phyloP scores from a whole-genome alignment of 2,888 invertebrate genomes.

The Elaeidobius kamerunicus region DNA sequence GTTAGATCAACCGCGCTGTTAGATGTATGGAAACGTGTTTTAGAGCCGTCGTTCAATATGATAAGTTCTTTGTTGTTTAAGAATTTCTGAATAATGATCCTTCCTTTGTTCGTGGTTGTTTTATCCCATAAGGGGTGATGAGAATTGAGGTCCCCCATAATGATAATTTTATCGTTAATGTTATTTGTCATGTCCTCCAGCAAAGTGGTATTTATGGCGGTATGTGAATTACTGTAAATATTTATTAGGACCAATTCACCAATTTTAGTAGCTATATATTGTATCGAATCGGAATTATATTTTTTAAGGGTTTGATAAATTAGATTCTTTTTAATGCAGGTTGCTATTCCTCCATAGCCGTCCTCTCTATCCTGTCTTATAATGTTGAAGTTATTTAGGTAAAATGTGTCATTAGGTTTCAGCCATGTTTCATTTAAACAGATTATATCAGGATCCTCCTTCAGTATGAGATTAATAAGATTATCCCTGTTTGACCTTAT shows the following conservation, averaged over 20 bases:
- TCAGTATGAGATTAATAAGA: slow-evolving; percentile 4
- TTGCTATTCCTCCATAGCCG: slow-evolving; percentile 15
- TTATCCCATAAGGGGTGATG: no score
- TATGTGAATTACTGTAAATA: slow-evolving; percentile 9
- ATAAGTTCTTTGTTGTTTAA: slow-evolving; percentile 1
- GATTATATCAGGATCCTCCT: slow-evolving; percentile 10
- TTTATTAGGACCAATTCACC: slow-evolving; percentile 1
- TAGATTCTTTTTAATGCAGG: slow-evolving; percentile 4
- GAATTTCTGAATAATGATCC: not conserved
- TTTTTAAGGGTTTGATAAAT: not conserved
- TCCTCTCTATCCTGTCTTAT: slow-evolving; percentile 20
- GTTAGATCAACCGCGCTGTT: slow-evolving; percentile 19
- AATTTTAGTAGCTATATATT: slow-evolving; percentile 10
- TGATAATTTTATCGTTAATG: not conserved
- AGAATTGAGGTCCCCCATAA: no score
- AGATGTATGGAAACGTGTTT: slow-evolving; percentile 10
- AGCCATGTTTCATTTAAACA: slow-evolving; percentile 18
- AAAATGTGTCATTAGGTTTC: not conserved
- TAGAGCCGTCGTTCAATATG: slow-evolving; percentile 13
- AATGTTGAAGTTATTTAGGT: slow-evolving; percentile 5
- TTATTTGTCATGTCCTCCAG: not conserved
- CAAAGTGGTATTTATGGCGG: slow-evolving; percentile 1
- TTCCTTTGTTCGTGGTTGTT: not conserved
- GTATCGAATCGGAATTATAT: not conserved
- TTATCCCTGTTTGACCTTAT: slow-evolving; percentile 11